Evolutionary conservation across 2,113 vertebrate genomes (phyloP), one percentile per base, ranked within the genome.

Genomic region (Orthonyx spaldingii): DNA sequence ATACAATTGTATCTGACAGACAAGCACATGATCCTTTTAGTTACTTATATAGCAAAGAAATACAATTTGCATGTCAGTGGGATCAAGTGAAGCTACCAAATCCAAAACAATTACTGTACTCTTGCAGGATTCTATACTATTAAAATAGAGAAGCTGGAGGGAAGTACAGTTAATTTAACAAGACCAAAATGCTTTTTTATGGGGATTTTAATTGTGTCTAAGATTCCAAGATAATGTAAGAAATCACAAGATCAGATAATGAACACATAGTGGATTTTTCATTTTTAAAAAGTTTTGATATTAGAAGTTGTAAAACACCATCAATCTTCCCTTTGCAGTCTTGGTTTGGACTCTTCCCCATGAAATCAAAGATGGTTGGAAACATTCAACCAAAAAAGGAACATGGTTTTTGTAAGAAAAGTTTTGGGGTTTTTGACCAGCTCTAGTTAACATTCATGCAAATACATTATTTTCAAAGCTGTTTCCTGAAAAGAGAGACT

Each of bases 361-460:
- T 27, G 41, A 95, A 95, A 77, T 72, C 46, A 72, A 72, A 88
- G 19, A 84, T 44, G 59, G 55, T 15, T 89, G 33, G 71, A 86
- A 90, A 72, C 11, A 61, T 16, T 86, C 44, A 77, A 77, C 86
- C 79, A 86, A 92, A 96, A 94, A 94, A 90, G 96, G 96, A 96
- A 96, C 92, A 42, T 59, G 55, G 7, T 10, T 96, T 94, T 84
- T 92, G 30, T 63, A 84, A 84, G 83, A 93, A 96, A 95, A 74
- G 13, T 24, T 92, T 90, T 81, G 90, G 86, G 59, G 16, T 59
- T 96, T 97, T 94, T 90, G 46, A 92, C 68, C 46, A 63, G 55
- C 46, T 80, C 14, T 44, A 39, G 26, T 63, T 44, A 92, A 55
- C 6, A 57, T 42, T 86, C 22, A 81, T 33, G 28, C 55, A 93